Percentiles rank a stretch among this genome's conserved stretches.
These are phyloP conservation scores for Coecobrya sp. DNA, from an alignment of 2,888 invertebrate species.

Conservation along the genomic window DNA sequence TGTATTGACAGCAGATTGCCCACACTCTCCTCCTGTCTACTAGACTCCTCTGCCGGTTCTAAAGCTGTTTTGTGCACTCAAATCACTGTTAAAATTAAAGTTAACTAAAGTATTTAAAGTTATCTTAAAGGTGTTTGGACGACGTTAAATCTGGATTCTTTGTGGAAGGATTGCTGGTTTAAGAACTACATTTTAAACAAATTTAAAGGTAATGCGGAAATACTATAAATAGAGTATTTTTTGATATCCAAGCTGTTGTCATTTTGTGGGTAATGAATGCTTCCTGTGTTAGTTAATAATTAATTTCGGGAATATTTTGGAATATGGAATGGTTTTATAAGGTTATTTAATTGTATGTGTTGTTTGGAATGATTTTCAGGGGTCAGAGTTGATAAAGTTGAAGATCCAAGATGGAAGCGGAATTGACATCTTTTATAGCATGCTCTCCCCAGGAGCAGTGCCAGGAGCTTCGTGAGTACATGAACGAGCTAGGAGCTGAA, in stretches of 20 bases:
- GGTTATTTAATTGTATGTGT: no score
- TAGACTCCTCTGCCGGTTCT: conserved; percentile 44
- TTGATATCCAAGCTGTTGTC: no score
- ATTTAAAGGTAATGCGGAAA: neutral
- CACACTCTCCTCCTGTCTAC: neutral
- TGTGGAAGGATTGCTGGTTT: neutral
- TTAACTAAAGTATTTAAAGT: neutral
- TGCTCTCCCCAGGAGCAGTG: conserved; percentile 86
- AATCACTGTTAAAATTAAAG: neutral
- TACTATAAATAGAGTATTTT: neutral
- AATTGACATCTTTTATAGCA: conserved; percentile 86
- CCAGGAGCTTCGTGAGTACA: conserved; percentile 95
- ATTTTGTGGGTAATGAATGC: no score
- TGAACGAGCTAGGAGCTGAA: conserved; percentile 97
- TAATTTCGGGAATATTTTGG: no score
- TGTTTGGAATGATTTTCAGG: neutral
- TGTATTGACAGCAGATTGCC: no score
- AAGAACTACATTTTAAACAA: neutral
- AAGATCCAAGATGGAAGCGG: conserved; percentile 86
- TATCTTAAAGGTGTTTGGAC: neutral
- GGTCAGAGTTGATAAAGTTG: no score
- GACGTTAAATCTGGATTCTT: conserved; percentile 36
- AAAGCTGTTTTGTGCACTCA: conserved; percentile 35
- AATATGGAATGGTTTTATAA: no score
- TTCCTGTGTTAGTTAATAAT: no score